Conservation (phyloP, 2,888 invertebrate genomes). For the Cheilosia grossa region DNA sequence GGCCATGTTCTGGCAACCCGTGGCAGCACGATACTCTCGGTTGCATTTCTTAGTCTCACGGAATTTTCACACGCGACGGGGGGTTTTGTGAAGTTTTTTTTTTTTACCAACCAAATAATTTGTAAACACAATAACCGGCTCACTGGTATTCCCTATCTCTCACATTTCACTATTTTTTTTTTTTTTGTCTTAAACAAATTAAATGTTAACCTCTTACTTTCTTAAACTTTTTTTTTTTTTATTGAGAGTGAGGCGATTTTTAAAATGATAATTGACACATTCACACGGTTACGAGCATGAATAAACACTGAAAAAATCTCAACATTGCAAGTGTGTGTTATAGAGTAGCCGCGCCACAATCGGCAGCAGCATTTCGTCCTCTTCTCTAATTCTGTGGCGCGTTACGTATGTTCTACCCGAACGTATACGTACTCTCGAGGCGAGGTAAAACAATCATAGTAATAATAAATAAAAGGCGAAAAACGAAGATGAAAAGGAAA, state of each 20-base stretch:
- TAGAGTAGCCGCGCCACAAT: slow-evolving; percentile 66
- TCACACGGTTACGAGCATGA: slow-evolving; percentile 74
- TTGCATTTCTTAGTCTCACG: slow-evolving; percentile 11
- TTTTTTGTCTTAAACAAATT: slow-evolving; percentile 20
- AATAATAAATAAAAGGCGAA: slow-evolving; percentile 75
- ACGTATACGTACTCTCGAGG: slow-evolving; percentile 62
- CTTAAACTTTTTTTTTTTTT: slow-evolving; percentile 27
- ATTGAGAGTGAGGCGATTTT: slow-evolving; percentile 50
- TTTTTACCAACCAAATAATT: slow-evolving; percentile 40
- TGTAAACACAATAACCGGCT: slow-evolving; percentile 65
- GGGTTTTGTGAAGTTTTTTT: slow-evolving; percentile 8
- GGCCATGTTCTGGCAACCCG: slow-evolving; percentile 39
- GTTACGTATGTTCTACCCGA: slow-evolving; percentile 68
- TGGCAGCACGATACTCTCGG: slow-evolving; percentile 48
- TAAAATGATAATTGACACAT: slow-evolving; percentile 73
- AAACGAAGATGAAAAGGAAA: slow-evolving; percentile 72
- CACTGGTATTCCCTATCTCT: slow-evolving; percentile 16
- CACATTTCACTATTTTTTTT: slow-evolving; percentile 13
- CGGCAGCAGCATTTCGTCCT: slow-evolving; percentile 55
- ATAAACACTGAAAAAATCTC: slow-evolving; percentile 74
- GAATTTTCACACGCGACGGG: slow-evolving; percentile 57
- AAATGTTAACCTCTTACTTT: slow-evolving; percentile 12
- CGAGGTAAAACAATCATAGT: slow-evolving; percentile 75
- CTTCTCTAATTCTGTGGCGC: slow-evolving; percentile 73
- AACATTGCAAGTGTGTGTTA: slow-evolving; percentile 69